Percentiles rank a stretch among this genome's conserved stretches.
Conservation (phyloP, 2,888 invertebrate genomes). For the Drosophila dives region DNA sequence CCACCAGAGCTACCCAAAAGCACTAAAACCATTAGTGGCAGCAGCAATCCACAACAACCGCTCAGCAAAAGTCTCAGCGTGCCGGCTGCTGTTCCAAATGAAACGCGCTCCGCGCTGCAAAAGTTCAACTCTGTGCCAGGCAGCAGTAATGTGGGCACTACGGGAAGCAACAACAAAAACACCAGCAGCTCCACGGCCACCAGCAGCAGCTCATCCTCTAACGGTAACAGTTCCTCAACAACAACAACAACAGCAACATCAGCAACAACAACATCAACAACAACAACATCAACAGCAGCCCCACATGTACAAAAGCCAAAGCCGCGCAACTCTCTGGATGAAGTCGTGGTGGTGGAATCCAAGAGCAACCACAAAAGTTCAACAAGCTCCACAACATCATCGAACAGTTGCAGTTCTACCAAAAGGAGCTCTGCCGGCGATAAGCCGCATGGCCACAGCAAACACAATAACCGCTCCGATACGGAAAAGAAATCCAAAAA, state of each 20-base stretch:
- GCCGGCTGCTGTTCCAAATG: conserved; percentile 55
- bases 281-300: conserved; percentile 42
- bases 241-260: conserved; percentile 40
- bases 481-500: conserved; percentile 78
- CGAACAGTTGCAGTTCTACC: conserved; percentile 17
- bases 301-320: conserved; percentile 67
- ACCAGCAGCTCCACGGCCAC: conserved; percentile 35
- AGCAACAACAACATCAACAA: conserved; percentile 22
- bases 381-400: conserved; percentile 20
- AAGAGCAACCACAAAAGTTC: conserved; percentile 43
- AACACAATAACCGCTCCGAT: conserved; percentile 82
- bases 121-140: conserved; percentile 84
- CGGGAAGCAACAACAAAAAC: conserved; percentile 39
- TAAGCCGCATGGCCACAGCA: conserved; percentile 62
- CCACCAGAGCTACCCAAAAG: conserved; percentile 56
- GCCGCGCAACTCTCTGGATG: conserved; percentile 53
- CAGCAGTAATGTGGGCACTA: conserved; percentile 84
- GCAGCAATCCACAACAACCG: conserved; percentile 51
- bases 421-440: conserved; percentile 43
- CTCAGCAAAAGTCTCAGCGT: conserved; percentile 84
- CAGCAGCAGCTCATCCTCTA: conserved; percentile 54
- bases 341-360: conserved; percentile 32
- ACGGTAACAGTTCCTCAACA: conserved; percentile 82
- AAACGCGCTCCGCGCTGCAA: conserved; percentile 63
- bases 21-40: conserved; percentile 25